A percentile compares a stretch with the other conserved stretches of the same genome.
phyloP scores from a whole-genome alignment of 2,797 vertebrate species.

The Sebastes goodei region DNA sequence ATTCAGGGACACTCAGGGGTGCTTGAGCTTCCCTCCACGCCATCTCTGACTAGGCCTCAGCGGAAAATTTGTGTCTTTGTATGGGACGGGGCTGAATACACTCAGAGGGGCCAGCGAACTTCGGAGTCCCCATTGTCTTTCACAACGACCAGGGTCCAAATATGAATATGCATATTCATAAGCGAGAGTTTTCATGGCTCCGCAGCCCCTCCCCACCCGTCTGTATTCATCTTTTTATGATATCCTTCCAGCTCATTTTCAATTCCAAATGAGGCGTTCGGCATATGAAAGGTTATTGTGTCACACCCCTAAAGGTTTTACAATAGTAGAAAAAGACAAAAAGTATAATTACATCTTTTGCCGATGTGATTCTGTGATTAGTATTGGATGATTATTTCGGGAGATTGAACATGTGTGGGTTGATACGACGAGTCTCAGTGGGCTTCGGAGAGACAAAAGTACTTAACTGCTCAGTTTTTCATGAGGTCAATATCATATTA shows the following conservation, averaged over 20 bases:
- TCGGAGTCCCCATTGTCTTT: slow-evolving; percentile 77
- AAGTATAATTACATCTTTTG: slow-evolving; percentile 91
- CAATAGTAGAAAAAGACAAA: slow-evolving; percentile 83
- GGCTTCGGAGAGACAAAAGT: slow-evolving; percentile 83
- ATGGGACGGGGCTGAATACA: slow-evolving; percentile 65
- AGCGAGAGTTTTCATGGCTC: slow-evolving; percentile 54
- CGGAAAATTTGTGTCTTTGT: slow-evolving; percentile 83
- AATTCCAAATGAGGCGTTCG: slow-evolving; percentile 81
- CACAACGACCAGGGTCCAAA: slow-evolving; percentile 69
- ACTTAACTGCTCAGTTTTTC: slow-evolving; percentile 84
- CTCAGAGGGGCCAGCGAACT: slow-evolving; percentile 72
- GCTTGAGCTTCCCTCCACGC: slow-evolving; percentile 69
- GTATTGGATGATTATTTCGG: slow-evolving; percentile 82
- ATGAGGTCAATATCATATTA: slow-evolving; percentile 83
- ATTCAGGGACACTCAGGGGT: slow-evolving; percentile 82
- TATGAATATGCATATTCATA: slow-evolving; percentile 88
- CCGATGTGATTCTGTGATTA: slow-evolving; percentile 88
- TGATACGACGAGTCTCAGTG: slow-evolving; percentile 83
- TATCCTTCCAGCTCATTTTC: slow-evolving; percentile 71
- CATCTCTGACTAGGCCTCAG: slow-evolving; percentile 73
- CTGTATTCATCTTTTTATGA: slow-evolving; percentile 68
- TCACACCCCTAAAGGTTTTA: slow-evolving; percentile 86
- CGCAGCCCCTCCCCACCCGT: slow-evolving; percentile 25
- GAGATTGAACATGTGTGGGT: slow-evolving; percentile 80
- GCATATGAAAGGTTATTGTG: slow-evolving; percentile 84